Percentiles rank a stretch among this genome's conserved stretches.
phyloP scores from a whole-genome alignment of 1,140 invertebrate species.

The Drepana arcuata region DNA sequence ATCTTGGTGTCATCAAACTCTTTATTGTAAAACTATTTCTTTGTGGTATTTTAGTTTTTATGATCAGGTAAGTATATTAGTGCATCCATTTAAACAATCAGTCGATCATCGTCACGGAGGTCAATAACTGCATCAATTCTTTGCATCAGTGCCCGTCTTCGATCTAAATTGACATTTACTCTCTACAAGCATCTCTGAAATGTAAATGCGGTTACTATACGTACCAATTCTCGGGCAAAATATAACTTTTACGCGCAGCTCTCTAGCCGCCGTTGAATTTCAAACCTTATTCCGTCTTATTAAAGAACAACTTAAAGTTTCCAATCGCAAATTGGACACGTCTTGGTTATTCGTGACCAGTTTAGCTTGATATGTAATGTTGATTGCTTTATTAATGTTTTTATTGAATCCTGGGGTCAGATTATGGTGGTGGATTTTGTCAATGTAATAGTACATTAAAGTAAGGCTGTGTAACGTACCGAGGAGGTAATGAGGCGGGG shows the following conservation, averaged over 20 bases:
- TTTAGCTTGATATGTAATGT: conserved; percentile 47
- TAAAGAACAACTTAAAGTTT: conserved; percentile 24
- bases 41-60: not conserved
- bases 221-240: conserved; percentile 35
- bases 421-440: conserved; percentile 34
- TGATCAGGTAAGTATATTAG: conserved; percentile 17
- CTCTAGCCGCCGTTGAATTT: conserved; percentile 5
- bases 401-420: conserved; percentile 51
- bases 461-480: conserved; percentile 32
- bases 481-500: conserved; percentile 63
- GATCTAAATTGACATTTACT: conserved; percentile 70
- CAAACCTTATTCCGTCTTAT: conserved; percentile 24
- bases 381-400: conserved; percentile 57
- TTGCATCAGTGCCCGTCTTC: conserved; percentile 53
- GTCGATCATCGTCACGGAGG: conserved; percentile 48
- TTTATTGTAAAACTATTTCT: not conserved
- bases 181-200: conserved; percentile 61
- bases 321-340: conserved; percentile 15
- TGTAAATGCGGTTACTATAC: conserved; percentile 64
- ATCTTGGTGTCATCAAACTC: not conserved
- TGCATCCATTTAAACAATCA: conserved; percentile 34
- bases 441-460: conserved; percentile 43
- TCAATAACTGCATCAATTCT: conserved; percentile 66
- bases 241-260: conserved; percentile 10
- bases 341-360: conserved; percentile 30